Evolutionary conservation across 2,113 vertebrate species (phyloP).

Genomic region (Oreotrochilus melanogaster): DNA sequence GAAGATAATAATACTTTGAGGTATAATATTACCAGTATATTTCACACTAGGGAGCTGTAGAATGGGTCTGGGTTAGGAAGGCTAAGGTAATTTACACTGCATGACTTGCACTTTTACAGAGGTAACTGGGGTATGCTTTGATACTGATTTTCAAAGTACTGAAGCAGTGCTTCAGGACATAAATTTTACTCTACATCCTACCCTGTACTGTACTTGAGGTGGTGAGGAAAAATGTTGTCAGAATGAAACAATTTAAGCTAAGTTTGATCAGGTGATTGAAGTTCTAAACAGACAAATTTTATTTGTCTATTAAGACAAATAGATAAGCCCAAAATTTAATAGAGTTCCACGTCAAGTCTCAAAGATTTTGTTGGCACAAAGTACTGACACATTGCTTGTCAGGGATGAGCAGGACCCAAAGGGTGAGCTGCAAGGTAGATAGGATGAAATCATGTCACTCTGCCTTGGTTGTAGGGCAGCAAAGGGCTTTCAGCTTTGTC

Average conservation of each 20-base stretch:
- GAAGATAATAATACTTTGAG: background rate
- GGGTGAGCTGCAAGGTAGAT: background rate
- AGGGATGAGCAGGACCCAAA: accelerated
- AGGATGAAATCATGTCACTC: accelerated
- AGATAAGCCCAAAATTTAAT: background rate
- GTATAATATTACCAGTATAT: background rate
- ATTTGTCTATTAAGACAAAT: background rate
- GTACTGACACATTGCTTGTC: no score
- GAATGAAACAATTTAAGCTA: background rate
- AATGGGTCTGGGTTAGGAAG: background rate
- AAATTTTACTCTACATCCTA: background rate
- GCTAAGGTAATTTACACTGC: background rate
- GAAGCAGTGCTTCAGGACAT: background rate
- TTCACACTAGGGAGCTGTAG: background rate
- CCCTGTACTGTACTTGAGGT: background rate
- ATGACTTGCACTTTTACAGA: accelerated
- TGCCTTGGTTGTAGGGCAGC: no score
- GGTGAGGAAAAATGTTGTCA: background rate
- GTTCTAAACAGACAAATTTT: background rate
- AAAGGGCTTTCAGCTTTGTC: accelerated
- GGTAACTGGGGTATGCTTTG: background rate
- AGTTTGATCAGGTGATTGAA: background rate
- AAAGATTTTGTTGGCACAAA: background rate
- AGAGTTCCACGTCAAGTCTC: background rate
- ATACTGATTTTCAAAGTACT: background rate